These are phyloP conservation scores for Crematogaster levior DNA, from an alignment of 2,888 invertebrate genomes.

Conservation along the genomic window DNA sequence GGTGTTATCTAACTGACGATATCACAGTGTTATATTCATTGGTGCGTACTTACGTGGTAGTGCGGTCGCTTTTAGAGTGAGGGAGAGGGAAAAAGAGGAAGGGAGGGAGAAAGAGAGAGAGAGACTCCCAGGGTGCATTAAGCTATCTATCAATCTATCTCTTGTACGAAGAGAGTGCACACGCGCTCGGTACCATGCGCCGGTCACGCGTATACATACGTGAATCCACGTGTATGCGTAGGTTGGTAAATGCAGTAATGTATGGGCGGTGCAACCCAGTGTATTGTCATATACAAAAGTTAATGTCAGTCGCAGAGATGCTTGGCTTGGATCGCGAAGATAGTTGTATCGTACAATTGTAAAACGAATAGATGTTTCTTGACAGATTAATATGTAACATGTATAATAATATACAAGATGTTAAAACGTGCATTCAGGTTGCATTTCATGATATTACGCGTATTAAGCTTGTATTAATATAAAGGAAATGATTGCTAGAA, in stretches of 20 bases:
- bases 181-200: conserved; percentile 56
- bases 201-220: conserved; percentile 26
- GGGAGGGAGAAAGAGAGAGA: conserved; percentile 31
- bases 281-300: conserved; percentile 61
- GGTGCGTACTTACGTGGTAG: conserved; percentile 54
- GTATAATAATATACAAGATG: not conserved
- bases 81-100: conserved; percentile 39
- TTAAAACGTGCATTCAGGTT: not conserved
- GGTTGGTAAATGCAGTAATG: conserved; percentile 50
- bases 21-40: conserved; percentile 62
- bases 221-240: conserved; percentile 40
- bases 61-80: conserved; percentile 57
- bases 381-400: not conserved
- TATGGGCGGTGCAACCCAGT: conserved; percentile 46
- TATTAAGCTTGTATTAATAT: not conserved
- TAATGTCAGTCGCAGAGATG: conserved; percentile 31
- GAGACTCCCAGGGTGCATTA: conserved; percentile 74
- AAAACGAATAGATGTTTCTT: not conserved
- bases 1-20: conserved; percentile 60
- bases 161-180: conserved; percentile 62
- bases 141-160: conserved; percentile 76
- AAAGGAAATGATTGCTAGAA: not conserved
- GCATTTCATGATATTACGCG: not conserved
- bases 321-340: not conserved
- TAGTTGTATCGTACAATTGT: not conserved